Evolutionary conservation across 2,888 invertebrate species (phyloP).

Genomic region (Heteromyza rotundicornis): DNA sequence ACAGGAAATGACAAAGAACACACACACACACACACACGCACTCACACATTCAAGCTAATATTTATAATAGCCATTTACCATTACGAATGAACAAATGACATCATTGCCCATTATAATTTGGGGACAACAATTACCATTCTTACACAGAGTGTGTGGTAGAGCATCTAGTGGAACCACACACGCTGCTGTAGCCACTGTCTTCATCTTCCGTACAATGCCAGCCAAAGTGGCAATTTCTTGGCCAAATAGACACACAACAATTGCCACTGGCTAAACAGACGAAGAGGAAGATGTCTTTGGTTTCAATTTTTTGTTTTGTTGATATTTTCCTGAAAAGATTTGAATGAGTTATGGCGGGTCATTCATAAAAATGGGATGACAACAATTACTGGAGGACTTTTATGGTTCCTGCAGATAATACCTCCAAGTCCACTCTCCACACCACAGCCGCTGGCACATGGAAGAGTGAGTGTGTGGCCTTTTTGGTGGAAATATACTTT

Average conservation of each 20-base stretch:
- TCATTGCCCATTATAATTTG: slow-evolving; percentile 46
- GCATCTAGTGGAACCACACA: neutral
- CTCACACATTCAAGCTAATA: too few relatives aligned
- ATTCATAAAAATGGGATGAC: neutral
- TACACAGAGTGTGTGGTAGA: too few relatives aligned
- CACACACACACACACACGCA: neutral
- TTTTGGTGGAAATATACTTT: neutral
- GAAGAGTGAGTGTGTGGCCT: neutral
- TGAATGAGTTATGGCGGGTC: slow-evolving; percentile 8
- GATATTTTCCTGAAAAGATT: neutral
- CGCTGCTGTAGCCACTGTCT: neutral
- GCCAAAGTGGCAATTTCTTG: slow-evolving; percentile 3
- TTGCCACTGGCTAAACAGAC: neutral
- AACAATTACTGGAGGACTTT: slow-evolving; percentile 4
- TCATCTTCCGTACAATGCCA: neutral
- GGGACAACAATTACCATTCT: slow-evolving; percentile 41
- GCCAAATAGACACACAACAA: neutral
- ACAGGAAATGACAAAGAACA: slow-evolving; percentile 49
- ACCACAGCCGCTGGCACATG: neutral
- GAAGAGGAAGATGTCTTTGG: neutral
- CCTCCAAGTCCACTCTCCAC: neutral
- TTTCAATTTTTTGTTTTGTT: neutral
- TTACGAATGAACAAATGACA: too few relatives aligned
- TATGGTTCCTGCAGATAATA: neutral
- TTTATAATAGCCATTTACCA: too few relatives aligned